phyloP scores from a whole-genome alignment of 2,113 vertebrate genomes.

The Spea bombifrons region DNA sequence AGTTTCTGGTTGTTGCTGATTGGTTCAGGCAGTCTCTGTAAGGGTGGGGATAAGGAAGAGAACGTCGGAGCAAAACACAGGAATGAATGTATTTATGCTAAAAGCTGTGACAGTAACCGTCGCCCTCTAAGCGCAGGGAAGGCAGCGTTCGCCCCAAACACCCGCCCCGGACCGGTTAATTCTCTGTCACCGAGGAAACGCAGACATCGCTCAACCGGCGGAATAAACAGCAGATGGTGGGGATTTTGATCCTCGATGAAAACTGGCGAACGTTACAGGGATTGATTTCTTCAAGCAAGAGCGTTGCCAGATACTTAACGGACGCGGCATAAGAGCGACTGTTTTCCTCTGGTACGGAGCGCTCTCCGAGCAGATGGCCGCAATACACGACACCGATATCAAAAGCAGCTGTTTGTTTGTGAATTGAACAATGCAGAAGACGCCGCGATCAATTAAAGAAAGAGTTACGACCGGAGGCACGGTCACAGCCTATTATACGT shows the following conservation, averaged over 20 bases:
- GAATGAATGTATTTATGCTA: no score
- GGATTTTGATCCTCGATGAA: neutral
- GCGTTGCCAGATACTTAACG: conserved; percentile 14
- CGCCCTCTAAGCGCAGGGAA: no score
- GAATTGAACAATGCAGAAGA: conserved; percentile 20
- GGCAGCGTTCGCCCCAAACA: no score
- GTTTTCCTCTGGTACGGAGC: conserved; percentile 14
- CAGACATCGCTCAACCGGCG: conserved; percentile 12
- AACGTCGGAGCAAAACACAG: no score
- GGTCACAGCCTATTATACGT: neutral
- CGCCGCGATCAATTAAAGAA: neutral
- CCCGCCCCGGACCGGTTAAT: neutral
- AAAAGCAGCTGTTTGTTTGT: conserved; percentile 41
- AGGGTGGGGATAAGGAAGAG: no score
- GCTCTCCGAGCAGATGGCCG: conserved; percentile 38
- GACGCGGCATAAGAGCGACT: neutral
- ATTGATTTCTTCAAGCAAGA: conserved; percentile 31
- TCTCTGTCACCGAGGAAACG: conserved; percentile 17
- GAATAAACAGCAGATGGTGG: conserved; percentile 42
- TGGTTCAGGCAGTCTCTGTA: no score
- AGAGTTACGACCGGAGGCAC: neutral
- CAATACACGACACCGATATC: conserved; percentile 6
- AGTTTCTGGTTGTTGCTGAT: no score
- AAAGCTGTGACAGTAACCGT: no score
- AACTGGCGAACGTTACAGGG: conserved; percentile 27